phyloP scores from a whole-genome alignment of 53 echinoderm and acorn worm genomes.

The Pentamera pediparva region DNA sequence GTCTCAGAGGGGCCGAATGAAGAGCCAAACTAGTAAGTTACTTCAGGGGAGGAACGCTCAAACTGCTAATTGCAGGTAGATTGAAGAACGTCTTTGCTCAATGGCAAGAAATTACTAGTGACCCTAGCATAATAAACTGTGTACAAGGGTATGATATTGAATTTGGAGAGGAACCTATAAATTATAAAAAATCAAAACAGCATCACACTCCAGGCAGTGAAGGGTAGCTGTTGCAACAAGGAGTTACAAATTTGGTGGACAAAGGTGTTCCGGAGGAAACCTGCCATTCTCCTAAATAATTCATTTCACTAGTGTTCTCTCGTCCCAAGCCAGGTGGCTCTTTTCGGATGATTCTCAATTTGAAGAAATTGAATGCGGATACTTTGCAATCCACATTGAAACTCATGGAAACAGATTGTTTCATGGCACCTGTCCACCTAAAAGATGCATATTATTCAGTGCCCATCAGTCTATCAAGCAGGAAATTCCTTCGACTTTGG shows the following conservation, averaged over 20 bases:
- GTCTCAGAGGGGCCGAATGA: not conserved
- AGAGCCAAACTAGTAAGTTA: not conserved
- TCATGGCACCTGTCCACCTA: conserved; percentile 44
- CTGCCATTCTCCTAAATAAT: conserved; percentile 21
- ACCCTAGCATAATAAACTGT: conserved; percentile 22
- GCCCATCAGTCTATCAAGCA: conserved; percentile 22
- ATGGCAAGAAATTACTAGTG: conserved; percentile 36
- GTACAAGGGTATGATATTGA: conserved; percentile 29
- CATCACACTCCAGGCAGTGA: conserved; percentile 16
- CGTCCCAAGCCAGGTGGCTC: conserved; percentile 41
- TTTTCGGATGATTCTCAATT: conserved; percentile 44
- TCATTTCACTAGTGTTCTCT: conserved; percentile 29
- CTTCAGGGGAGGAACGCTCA: conserved; percentile 1
- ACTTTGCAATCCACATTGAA: conserved; percentile 17
- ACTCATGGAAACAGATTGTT: conserved; percentile 30
- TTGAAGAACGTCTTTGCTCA: not conserved
- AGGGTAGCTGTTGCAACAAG: not conserved
- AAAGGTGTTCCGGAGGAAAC: conserved; percentile 24
- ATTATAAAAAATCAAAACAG: not conserved
- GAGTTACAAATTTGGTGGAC: conserved; percentile 15
- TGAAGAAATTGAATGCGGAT: too few relatives aligned
- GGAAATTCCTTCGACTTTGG: conserved; percentile 31
- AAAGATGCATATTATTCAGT: conserved; percentile 52
- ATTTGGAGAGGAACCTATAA: conserved; percentile 3
- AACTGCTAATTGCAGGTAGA: conserved; percentile 9